phyloP scores from a whole-genome alignment of 2,888 invertebrate genomes.

The Drosophila fulvimacula region DNA sequence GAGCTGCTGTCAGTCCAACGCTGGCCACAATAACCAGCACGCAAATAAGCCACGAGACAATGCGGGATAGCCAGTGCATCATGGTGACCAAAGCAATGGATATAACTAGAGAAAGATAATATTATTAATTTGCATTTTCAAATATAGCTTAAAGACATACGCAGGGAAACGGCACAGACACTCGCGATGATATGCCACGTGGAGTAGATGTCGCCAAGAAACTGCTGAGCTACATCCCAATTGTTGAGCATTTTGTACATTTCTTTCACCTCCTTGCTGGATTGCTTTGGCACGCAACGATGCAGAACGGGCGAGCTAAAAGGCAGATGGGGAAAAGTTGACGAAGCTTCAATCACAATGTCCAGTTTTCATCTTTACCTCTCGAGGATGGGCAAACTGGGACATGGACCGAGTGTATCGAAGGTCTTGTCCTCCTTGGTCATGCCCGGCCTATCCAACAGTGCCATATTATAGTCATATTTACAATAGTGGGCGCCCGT shows the following conservation, averaged over 20 bases:
- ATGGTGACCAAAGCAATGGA: constrained; percentile 93
- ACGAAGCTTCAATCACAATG: not conserved
- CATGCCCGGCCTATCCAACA: constrained; percentile 84
- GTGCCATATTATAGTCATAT: constrained; percentile 88
- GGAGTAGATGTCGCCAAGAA: constrained; percentile 93
- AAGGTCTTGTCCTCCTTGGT: constrained; percentile 79
- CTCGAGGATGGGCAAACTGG: constrained; percentile 90
- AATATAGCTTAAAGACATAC: constrained; percentile 85
- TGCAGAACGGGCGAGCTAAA: constrained; percentile 91
- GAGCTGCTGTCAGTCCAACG: constrained; percentile 90
- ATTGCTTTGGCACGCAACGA: constrained; percentile 93
- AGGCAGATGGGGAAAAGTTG: not conserved
- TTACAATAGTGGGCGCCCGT: constrained; percentile 92
- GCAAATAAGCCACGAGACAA: constrained; percentile 96
- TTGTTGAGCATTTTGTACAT: constrained; percentile 93
- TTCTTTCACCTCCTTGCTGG: constrained; percentile 88
- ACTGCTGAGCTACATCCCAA: constrained; percentile 95
- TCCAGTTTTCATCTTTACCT: constrained; percentile 87
- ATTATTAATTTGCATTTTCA: not conserved
- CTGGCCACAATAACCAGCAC: constrained; percentile 91
- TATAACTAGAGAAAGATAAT: constrained; percentile 87
- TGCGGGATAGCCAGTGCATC: constrained; percentile 92
- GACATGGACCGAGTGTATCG: constrained; percentile 90
- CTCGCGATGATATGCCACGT: constrained; percentile 94
- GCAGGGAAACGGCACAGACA: constrained; percentile 91